Evolutionary conservation across 1,140 invertebrate species (phyloP).

Genomic region (Planococcus citri): DNA sequence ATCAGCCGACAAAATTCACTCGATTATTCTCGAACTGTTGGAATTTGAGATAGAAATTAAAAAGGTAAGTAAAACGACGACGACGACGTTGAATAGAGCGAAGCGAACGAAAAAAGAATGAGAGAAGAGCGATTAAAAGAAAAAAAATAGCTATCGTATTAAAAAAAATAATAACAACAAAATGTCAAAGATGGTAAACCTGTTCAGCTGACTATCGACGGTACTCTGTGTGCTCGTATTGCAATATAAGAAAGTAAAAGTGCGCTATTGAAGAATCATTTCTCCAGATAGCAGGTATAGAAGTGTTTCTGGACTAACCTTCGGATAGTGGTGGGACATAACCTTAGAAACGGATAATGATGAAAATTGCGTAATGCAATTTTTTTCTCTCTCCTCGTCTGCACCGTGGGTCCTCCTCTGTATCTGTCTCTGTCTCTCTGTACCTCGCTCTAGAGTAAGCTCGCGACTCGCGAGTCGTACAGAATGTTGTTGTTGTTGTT

Average conservation of each 20-base stretch:
- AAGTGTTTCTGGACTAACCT: constrained; percentile 17
- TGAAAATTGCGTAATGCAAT: constrained; percentile 13
- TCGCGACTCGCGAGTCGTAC: no score
- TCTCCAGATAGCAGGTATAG: constrained; percentile 17
- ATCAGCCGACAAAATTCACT: no score
- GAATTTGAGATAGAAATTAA: no score
- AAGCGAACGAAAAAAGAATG: no score
- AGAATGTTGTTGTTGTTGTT: no score
- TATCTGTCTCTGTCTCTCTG: not conserved
- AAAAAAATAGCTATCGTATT: not conserved
- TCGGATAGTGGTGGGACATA: constrained; percentile 12
- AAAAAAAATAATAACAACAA: not conserved
- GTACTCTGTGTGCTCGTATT: not conserved
- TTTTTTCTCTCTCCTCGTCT: no score
- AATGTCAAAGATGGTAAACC: constrained; percentile 5
- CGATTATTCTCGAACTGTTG: no score
- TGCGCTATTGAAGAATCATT: constrained; percentile 17
- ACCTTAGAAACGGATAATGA: constrained; percentile 12
- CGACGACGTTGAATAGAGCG: not conserved
- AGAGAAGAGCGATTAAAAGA: not conserved
- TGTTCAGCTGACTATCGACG: constrained; percentile 12
- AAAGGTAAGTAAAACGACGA: no score
- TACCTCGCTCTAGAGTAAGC: not conserved
- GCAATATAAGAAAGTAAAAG: constrained; percentile 19
- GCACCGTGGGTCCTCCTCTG: no score